Base-by-base conservation (phyloP, 2,888 invertebrate species). In the Clepsis dumicolana region DNA sequence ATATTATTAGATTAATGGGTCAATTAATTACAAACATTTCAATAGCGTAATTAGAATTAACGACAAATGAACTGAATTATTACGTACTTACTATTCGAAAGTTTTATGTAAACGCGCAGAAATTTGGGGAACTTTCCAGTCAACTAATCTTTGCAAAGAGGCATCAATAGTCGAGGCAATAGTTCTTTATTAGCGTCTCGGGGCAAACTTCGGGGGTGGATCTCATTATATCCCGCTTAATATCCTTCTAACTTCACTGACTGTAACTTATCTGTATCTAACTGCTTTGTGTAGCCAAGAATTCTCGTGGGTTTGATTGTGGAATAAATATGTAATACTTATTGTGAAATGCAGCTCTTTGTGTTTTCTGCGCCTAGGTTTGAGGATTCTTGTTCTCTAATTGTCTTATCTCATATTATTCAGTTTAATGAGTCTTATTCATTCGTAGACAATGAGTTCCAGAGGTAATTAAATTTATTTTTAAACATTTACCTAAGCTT, bases 171-270 rank as follows among this genome's bases (percentile, higher is more conserved):
- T 4, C 56, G 56, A 50, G 21, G 61, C 56, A 56, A 62, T 67
- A 62, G 54, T 67, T 67, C 56, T 67, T 62, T 62, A 67, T 62
- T 67, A 63, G 50, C 62, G 35, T 57, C 48, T 61, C 24, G 54
- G 54, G 62, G 38, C 35, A 38, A 62, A 57, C 27, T 50, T 56
- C 4, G 25, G 62, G 35, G 56, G 44, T 7, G 62, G 62, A 54
- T 44, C 54, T 48, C 32, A 66, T 66, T 66, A 61, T 61, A 27
- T 61, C 41, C 32, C 61, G 4, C 24, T 60, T 66, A 66, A 66
- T 61, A 65, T 41, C 41, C 60, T 53, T 53, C 32, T 56, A 54
- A 61, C 53, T 59, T 52, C 65, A 24, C 32, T 61, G 44, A 44
- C 32, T 27, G 53, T 18, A 54, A 61, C 29, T 65, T 61, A 10